Evolutionary conservation across 2,888 invertebrate species (phyloP), one percentile per base, ranked within the genome.

Genomic region (Xanthostigma xanthostigma): DNA sequence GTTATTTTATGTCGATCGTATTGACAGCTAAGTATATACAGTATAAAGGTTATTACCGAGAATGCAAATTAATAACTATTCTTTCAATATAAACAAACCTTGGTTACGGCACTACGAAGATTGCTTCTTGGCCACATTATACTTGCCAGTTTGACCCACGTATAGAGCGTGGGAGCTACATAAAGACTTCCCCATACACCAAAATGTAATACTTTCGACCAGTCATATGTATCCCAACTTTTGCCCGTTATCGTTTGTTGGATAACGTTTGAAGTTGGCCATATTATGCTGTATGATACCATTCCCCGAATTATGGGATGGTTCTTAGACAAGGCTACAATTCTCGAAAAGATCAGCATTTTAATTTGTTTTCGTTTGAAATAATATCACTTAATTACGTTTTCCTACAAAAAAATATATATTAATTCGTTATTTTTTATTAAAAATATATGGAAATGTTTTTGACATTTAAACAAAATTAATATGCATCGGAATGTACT

Each of bases 141-240:
- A 56, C 77, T 78, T n/a, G 86, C 82, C 45, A 86, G 64, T 61
- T 78, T 80, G 43, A 91, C 69, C 89, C 89, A 89, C 49, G 76
- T 75, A 59, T 85, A 88, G 0, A 89, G 66, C 6, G 85, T 84
- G 11, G 89, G 89, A 1, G 88, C 89, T 14, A 85, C 84, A 64
- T 83, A 86, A 44, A 83, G 74, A 9, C 83, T 79, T n/a, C 88
- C 89, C 64, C 84, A 88, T 45, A 87, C 59, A 58, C 84, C 79
- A 67, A 82, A 90, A 51, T 87, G 73, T 37, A 79, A 65, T 54
- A 79, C 78, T 60, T 84, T 76, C 65, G 68, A 72, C 79, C 79
- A 81, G 59, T 83, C 81, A 61, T 76, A 81, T 70, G 72, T 69
- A 73, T 80, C 75, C 65, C 73, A 70, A 44, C 66, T 68, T 68